phyloP scores from a whole-genome alignment of 2,888 invertebrate species.

The Acanthosepion pharaonis region DNA sequence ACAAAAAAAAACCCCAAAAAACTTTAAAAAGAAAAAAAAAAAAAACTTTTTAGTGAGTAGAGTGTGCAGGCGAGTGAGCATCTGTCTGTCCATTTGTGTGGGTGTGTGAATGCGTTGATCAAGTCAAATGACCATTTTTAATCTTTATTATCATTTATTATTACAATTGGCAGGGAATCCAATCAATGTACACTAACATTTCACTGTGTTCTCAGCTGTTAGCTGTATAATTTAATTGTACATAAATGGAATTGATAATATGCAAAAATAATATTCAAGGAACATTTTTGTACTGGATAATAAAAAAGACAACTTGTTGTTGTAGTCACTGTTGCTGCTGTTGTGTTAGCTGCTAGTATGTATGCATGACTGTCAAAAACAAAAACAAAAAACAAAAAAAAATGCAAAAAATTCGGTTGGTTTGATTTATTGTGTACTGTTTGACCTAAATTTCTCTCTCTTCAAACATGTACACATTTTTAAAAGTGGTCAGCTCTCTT shows the following conservation, averaged over 20 bases:
- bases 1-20: neutral
- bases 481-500: neutral
- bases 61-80: neutral
- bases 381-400: neutral
- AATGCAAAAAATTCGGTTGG: neutral
- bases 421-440: neutral
- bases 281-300: conserved; percentile 33
- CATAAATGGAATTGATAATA: conserved; percentile 22
- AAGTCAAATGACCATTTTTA: conserved; percentile 21
- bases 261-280: conserved; percentile 33
- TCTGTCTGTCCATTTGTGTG: conserved; percentile 39
- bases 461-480: neutral
- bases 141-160: neutral
- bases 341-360: conserved; percentile 33
- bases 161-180: conserved; percentile 23
- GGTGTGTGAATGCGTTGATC: conserved; percentile 20
- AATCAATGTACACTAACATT: conserved; percentile 33
- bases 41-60: neutral
- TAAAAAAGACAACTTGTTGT: conserved; percentile 13
- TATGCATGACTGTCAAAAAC: neutral
- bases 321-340: conserved; percentile 33
- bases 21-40: neutral
- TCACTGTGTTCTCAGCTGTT: conserved; percentile 33
- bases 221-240: conserved; percentile 33
- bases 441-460: neutral